Percentiles rank a stretch among this genome's conserved stretches.
Conservation (phyloP, 2,113 vertebrate species). For the Thunnus maccoyii region DNA sequence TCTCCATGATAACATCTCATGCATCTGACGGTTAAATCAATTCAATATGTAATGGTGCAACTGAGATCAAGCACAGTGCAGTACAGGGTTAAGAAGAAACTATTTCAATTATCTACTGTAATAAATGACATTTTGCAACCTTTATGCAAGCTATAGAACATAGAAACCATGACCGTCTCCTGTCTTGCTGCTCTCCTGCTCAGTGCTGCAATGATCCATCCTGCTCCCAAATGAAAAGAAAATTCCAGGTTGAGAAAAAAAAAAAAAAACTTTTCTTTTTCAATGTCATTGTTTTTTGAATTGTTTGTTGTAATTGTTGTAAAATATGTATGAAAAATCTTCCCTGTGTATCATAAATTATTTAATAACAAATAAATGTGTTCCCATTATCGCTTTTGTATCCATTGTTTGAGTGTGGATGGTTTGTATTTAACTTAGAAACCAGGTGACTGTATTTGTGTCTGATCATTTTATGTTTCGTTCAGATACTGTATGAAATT, state of each 20-base stretch:
- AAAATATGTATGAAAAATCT: constrained; percentile 50
- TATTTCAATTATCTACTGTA: constrained; percentile 16
- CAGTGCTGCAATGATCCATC: not conserved
- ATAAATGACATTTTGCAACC: constrained; percentile 23
- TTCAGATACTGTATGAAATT: too few species aligned
- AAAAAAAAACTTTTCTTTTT: not conserved
- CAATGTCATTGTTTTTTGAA: not conserved
- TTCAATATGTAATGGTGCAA: constrained; percentile 16
- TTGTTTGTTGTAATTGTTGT: constrained; percentile 39
- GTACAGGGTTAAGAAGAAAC: constrained; percentile 37
- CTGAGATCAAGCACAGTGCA: constrained; percentile 54
- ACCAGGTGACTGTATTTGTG: too few species aligned
- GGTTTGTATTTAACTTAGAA: too few species aligned
- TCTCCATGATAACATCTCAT: not conserved
- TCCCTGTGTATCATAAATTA: constrained; percentile 50
- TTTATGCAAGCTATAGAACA: constrained; percentile 31
- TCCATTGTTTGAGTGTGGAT: not conserved
- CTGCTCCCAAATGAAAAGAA: not conserved
- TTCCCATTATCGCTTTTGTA: constrained; percentile 10
- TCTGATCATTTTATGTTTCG: not conserved
- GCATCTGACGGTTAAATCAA: not conserved
- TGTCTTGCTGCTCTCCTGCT: not conserved
- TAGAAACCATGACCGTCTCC: constrained; percentile 8
- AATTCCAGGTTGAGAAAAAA: too few species aligned
- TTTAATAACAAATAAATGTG: constrained; percentile 66